Evolutionary conservation across 2,888 invertebrate species (phyloP).

Genomic region (Steinernema hermaphroditum): DNA sequence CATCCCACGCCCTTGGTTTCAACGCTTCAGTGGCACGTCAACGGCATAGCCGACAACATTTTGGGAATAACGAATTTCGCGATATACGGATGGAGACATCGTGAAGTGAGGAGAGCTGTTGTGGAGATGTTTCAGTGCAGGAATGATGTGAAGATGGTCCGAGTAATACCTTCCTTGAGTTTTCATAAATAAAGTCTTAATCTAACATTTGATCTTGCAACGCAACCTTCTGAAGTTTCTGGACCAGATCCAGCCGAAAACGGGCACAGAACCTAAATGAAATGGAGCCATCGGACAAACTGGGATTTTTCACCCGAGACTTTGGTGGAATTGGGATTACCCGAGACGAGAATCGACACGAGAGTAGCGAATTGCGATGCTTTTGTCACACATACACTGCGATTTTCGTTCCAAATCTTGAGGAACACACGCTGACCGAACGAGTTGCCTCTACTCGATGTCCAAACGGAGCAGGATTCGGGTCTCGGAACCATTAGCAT

Average conservation of each 20-base stretch:
- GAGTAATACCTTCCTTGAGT: background rate
- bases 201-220: background rate
- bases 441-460: too few species aligned
- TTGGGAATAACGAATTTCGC: background rate
- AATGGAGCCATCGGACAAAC: too few species aligned
- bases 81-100: background rate
- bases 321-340: too few species aligned
- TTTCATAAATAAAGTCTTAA: background rate
- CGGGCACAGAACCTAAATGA: background rate
- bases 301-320: too few species aligned
- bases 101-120: background rate
- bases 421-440: too few species aligned
- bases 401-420: too few species aligned
- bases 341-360: background rate
- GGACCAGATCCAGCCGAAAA: background rate
- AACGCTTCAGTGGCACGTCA: background rate
- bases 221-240: background rate
- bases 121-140: background rate
- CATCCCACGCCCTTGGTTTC: background rate
- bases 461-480: too few species aligned
- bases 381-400: too few species aligned
- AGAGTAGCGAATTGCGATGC: background rate
- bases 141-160: background rate
- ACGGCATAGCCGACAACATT: background rate
- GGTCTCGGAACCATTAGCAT: too few species aligned